Conservation (phyloP, 2,797 vertebrate genomes). For the Lithobates pipiens region DNA sequence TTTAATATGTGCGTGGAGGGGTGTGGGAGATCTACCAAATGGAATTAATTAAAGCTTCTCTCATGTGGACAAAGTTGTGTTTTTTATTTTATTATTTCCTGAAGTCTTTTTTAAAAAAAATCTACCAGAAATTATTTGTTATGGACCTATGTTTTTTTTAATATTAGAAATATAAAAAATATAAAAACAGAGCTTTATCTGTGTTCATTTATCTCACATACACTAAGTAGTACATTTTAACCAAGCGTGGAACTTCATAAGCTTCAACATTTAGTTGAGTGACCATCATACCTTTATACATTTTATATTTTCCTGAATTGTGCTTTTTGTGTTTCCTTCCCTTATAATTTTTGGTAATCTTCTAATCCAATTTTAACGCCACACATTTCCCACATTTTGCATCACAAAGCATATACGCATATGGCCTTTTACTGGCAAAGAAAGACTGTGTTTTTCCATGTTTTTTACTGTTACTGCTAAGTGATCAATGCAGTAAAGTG, state of each 20-base stretch:
- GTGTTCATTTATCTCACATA: constrained; percentile 20
- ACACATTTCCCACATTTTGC: no score
- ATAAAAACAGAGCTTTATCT: constrained; percentile 35
- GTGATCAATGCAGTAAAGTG: no score
- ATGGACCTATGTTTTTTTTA: constrained; percentile 49
- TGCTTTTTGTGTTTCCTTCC: no score
- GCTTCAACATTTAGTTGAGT: neutral
- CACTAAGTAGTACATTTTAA: neutral
- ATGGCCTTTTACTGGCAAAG: neutral
- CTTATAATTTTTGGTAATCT: no score
- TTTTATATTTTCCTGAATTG: no score
- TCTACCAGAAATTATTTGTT: constrained; percentile 55
- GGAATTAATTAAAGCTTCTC: constrained; percentile 52
- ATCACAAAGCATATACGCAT: no score
- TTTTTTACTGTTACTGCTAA: no score
- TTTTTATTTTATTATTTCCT: constrained; percentile 50
- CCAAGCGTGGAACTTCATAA: neutral
- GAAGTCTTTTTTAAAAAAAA: constrained; percentile 45
- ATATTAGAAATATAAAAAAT: constrained; percentile 57
- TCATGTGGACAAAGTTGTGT: constrained; percentile 36
- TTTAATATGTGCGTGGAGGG: constrained; percentile 34
- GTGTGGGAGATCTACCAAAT: constrained; percentile 13
- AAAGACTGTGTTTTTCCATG: no score
- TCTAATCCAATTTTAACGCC: no score
- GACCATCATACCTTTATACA: no score